Evolutionary conservation across 1,140 invertebrate species (phyloP).

Genomic region (Apocrypta bakeri): DNA sequence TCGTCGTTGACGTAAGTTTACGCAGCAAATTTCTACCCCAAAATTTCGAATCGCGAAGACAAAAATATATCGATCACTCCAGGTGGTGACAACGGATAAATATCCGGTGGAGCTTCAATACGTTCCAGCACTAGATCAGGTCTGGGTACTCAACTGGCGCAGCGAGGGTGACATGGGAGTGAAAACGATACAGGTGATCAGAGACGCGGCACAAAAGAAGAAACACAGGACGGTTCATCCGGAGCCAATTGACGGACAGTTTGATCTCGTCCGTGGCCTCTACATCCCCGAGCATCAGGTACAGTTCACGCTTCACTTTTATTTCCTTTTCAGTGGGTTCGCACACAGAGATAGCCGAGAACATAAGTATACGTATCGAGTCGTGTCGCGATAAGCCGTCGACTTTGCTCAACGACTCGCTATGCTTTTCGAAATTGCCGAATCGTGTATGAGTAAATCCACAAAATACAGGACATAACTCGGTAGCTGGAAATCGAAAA

Average conservation of each 20-base stretch:
- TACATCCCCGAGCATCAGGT: slow-evolving; percentile 81
- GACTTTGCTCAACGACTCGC: neutral
- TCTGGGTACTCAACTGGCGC: slow-evolving; percentile 87
- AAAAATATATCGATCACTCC: neutral
- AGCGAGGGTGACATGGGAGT: slow-evolving; percentile 76
- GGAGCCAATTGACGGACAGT: slow-evolving; percentile 86
- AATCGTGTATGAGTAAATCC: neutral
- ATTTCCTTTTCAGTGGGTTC: neutral
- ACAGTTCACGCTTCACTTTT: slow-evolving; percentile 6
- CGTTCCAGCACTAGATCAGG: slow-evolving; percentile 84
- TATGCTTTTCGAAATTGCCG: neutral
- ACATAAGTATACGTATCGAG: neutral
- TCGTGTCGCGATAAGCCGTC: neutral
- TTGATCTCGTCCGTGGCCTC: slow-evolving; percentile 83
- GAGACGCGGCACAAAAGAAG: slow-evolving; percentile 84
- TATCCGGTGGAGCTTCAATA: slow-evolving; percentile 84
- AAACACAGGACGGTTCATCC: slow-evolving; percentile 88
- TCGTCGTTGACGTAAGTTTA: slow-evolving; percentile 81
- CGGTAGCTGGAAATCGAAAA: too few relatives aligned
- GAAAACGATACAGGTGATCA: slow-evolving; percentile 86
- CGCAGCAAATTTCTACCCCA: neutral
- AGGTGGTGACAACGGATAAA: slow-evolving; percentile 85
- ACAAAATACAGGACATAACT: too few relatives aligned
- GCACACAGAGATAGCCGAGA: neutral
- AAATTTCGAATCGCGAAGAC: neutral